A percentile compares a stretch with the other conserved stretches of the same genome.
These are phyloP conservation scores for Acronicta psi DNA, from an alignment of 2,888 invertebrate species.

Conservation along the genomic window DNA sequence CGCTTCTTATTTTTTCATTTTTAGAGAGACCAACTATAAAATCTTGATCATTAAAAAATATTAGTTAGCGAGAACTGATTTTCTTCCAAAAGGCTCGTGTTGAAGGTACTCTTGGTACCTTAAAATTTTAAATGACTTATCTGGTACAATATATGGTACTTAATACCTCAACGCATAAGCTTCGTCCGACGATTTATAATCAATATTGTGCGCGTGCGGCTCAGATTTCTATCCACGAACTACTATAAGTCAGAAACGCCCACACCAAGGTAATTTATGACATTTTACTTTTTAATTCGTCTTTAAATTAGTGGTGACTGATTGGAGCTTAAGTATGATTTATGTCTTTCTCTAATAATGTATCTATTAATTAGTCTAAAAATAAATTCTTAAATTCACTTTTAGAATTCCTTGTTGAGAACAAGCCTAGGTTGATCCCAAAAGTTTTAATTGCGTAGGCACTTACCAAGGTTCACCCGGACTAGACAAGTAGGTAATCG, in stretches of 20 bases:
- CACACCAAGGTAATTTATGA: conserved; percentile 58
- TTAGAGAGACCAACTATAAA: too few species aligned
- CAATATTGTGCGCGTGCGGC: conserved; percentile 70
- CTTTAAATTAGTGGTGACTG: conserved; percentile 26
- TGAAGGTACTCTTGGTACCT: too few species aligned
- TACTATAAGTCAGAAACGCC: conserved; percentile 57
- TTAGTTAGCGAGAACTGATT: too few species aligned
- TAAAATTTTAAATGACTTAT: too few species aligned
- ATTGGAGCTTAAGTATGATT: conserved; percentile 16
- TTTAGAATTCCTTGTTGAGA: conserved; percentile 3
- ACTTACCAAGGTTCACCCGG: conserved; percentile 13
- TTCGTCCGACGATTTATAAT: conserved; percentile 75
- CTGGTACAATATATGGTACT: too few species aligned
- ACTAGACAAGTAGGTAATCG: conserved; percentile 26
- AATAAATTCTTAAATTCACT: not conserved
- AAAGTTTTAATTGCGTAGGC: conserved; percentile 39
- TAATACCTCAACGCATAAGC: conserved; percentile 67
- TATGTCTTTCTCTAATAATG: not conserved
- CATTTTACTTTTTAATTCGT: conserved; percentile 55
- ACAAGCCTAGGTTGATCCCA: not conserved
- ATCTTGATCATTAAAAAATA: too few species aligned
- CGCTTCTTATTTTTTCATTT: too few species aligned
- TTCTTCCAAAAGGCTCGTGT: too few species aligned
- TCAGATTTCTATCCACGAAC: conserved; percentile 46
- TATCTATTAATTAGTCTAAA: not conserved